Percentiles rank a stretch among this genome's conserved stretches.
These are phyloP conservation scores for Ernsta delagoae DNA, from an alignment of 2,888 invertebrate species.

Conservation along the genomic window DNA sequence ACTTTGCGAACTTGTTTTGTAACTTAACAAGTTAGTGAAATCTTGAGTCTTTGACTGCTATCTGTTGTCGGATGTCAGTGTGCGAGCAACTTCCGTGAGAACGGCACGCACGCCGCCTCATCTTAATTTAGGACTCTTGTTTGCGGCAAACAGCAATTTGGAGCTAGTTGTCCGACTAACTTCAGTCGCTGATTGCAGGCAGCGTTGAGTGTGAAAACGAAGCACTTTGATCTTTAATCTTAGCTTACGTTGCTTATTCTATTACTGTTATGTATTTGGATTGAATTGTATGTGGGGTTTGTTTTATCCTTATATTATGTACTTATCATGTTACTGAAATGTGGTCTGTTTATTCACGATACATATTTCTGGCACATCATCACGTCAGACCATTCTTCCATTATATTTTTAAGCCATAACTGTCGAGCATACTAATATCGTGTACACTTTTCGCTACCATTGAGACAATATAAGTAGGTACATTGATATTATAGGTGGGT, in stretches of 20 bases:
- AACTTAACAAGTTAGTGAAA: constrained; percentile 10
- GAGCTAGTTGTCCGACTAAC: constrained; percentile 67
- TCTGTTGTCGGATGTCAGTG: constrained; percentile 10
- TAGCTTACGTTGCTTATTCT: not conserved
- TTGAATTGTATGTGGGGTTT: not conserved
- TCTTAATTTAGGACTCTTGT: constrained; percentile 78
- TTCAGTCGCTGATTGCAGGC: constrained; percentile 52
- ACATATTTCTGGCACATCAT: no score
- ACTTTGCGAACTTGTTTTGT: not conserved
- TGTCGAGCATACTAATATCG: no score
- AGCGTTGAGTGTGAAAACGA: constrained; percentile 42
- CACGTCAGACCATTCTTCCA: no score
- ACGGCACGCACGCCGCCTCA: constrained; percentile 59
- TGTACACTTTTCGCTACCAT: no score
- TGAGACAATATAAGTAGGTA: no score
- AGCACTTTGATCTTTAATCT: constrained; percentile 28
- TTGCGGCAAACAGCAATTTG: constrained; percentile 77
- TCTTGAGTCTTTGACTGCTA: constrained; percentile 2
- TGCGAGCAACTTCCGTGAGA: constrained; percentile 20
- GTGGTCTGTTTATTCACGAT: no score
- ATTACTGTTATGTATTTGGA: not conserved
- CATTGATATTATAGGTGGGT: no score
- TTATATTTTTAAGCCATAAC: no score
- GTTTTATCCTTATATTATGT: no score
- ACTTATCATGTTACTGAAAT: no score